A percentile compares a stretch with the other conserved stretches of the same genome.
phyloP scores from a whole-genome alignment of 2,888 invertebrate genomes.

The Eustalomyia histrio region DNA sequence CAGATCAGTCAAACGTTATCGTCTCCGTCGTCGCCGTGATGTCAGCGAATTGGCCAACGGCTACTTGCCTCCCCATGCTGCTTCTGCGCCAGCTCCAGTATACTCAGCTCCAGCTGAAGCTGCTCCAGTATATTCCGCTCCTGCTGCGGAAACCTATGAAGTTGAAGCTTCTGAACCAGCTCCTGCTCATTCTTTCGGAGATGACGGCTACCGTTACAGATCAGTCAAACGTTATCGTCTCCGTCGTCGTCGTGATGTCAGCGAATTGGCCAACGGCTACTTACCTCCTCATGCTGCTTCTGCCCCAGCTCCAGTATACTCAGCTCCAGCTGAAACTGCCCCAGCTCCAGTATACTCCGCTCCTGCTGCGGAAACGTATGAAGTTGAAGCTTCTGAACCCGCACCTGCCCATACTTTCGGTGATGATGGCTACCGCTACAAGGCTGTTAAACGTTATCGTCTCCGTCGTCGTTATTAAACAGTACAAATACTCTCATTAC shows the following conservation, averaged over 20 bases:
- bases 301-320: constrained; percentile 36
- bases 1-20: constrained; percentile 47
- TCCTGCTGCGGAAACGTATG: constrained; percentile 36
- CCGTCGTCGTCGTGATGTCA: constrained; percentile 54
- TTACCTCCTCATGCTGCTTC: constrained; percentile 54
- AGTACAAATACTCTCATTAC: constrained; percentile 22
- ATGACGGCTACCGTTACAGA: constrained; percentile 47
- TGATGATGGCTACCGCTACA: constrained; percentile 48
- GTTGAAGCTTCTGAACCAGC: constrained; percentile 44
- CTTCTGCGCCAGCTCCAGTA: constrained; percentile 32
- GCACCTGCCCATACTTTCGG: constrained; percentile 38
- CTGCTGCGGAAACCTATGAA: constrained; percentile 40
- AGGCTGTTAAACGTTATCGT: constrained; percentile 44
- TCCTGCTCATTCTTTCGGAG: constrained; percentile 35
- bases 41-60: constrained; percentile 48
- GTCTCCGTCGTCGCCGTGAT: constrained; percentile 53
- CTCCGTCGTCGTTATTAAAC: constrained; percentile 46
- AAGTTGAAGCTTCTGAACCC: constrained; percentile 42
- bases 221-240: constrained; percentile 45
- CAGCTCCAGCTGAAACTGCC: constrained; percentile 19
- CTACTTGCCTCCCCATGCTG: constrained; percentile 60
- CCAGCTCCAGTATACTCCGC: constrained; percentile 47
- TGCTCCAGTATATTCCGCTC: constrained; percentile 48
- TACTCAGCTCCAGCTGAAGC: constrained; percentile 20
- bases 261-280: constrained; percentile 52